Percentiles rank a stretch among this genome's conserved stretches.
Evolutionary conservation across 2,888 invertebrate genomes (phyloP).

Genomic region (Epinotia nisella): DNA sequence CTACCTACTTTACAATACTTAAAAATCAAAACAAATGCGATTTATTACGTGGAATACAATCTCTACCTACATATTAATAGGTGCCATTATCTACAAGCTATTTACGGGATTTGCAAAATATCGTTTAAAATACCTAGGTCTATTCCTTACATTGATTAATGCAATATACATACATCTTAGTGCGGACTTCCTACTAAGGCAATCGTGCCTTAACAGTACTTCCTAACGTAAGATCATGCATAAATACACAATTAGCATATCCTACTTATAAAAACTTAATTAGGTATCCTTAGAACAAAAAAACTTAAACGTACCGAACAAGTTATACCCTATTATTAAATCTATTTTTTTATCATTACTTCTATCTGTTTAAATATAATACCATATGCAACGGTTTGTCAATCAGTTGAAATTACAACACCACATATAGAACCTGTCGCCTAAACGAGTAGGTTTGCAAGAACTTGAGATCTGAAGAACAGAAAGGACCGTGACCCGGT

Average conservation of each 20-base stretch:
- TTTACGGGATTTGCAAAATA: too few relatives aligned
- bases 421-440: constrained; percentile 67
- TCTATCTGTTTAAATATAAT: constrained; percentile 33
- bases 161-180: neutral
- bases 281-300: neutral
- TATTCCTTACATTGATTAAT: constrained; percentile 11
- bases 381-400: constrained; percentile 54
- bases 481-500: constrained; percentile 74
- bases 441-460: constrained; percentile 60
- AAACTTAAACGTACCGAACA: neutral
- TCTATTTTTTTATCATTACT: constrained; percentile 37
- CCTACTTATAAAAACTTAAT: neutral
- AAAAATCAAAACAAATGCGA: too few relatives aligned
- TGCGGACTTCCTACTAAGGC: constrained; percentile 1
- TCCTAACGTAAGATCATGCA: constrained; percentile 15
- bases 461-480: constrained; percentile 69
- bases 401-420: constrained; percentile 64
- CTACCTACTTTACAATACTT: too few relatives aligned
- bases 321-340: neutral
- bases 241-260: constrained; percentile 1
- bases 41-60: too few relatives aligned
- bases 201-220: constrained; percentile 24
- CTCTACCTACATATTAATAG: too few relatives aligned
- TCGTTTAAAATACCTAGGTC: neutral
- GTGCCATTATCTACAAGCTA: too few relatives aligned